Evolutionary conservation across 2,797 vertebrate genomes (phyloP), one percentile per base, ranked within the genome.

Genomic region (Avahi laniger): DNA sequence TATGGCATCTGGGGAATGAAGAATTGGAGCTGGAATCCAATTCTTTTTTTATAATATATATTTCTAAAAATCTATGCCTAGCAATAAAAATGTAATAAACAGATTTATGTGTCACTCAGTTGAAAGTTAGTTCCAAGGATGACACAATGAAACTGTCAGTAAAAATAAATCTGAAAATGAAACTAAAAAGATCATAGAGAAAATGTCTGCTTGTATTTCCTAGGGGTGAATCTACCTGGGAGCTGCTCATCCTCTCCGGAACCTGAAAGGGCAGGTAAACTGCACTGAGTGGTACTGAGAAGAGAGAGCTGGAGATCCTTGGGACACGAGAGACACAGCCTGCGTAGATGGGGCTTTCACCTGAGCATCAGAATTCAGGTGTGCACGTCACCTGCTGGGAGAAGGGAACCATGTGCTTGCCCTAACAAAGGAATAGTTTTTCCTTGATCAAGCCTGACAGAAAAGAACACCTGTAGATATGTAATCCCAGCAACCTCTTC

Each of bases 111-210:
- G 69, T 15, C 33, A 8, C 52, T 86, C 22, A 20, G 33, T 80
- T 89, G 46, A 82, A 50, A 91, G 73, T 89, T 30, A 81, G 35
- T 69, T 91, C 57, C n/a, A 59, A 75, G 24, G 12, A 65, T 38
- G 33, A 2, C 38, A 7, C 26, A 17, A 15, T 33, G 28, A 86
- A n/a, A 24, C 14, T 84, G 5, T 54, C 65, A 81, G 13, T 67
- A 70, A 61, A 94, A 73, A 24, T 38, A 85, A 35, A 73, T 50
- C 73, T 82, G 43, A 96, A 90, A 95, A 52, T 26, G 81, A 89
- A 91, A 38, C 43, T 22, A 26, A 69, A 72, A 54, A 43, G 9
- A 81, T 65, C 80, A 54, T 4, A 88, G 35, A 75, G n/a, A 73
- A 67, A 85, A 76, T 24, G 9, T 70, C 43, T 57, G 6, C 43